These are phyloP conservation scores for Microctenopoma stevenorrisi DNA, from an alignment of 2,797 vertebrate genomes.

Conservation along the genomic window DNA sequence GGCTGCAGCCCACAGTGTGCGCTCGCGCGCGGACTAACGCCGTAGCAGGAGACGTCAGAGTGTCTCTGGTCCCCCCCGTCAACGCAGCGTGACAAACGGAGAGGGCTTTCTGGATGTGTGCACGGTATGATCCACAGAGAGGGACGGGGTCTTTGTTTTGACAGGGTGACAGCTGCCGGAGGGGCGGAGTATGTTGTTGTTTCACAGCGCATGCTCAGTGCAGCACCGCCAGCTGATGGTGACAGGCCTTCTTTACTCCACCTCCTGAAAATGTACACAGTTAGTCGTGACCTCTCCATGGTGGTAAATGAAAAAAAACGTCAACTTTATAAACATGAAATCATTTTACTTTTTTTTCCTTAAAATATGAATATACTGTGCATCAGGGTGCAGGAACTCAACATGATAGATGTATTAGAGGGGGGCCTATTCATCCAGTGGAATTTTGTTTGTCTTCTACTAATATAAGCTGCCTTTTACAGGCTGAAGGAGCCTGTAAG, in stretches of 20 bases:
- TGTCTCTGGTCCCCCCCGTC: slow-evolving; percentile 32
- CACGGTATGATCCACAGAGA: slow-evolving; percentile 56
- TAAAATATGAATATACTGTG: background rate
- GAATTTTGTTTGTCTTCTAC: background rate
- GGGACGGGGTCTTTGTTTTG: slow-evolving; percentile 90
- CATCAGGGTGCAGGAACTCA: background rate
- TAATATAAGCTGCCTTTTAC: slow-evolving; percentile 18
- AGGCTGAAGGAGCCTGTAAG: slow-evolving; percentile 98
- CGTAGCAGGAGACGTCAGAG: slow-evolving; percentile 16
- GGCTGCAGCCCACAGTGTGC: slow-evolving; percentile 12
- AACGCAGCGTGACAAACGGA: background rate
- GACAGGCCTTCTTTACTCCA: slow-evolving; percentile 43
- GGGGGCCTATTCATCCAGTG: background rate
- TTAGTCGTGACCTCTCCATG: slow-evolving; percentile 6
- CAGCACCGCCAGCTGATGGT: slow-evolving; percentile 64
- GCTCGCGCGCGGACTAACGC: slow-evolving; percentile 5
- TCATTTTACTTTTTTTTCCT: background rate
- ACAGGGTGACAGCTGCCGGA: slow-evolving; percentile 89
- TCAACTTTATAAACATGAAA: background rate
- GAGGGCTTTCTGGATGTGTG: slow-evolving; percentile 48
- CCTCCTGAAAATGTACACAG: background rate
- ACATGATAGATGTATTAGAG: background rate
- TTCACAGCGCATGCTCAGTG: slow-evolving; percentile 67
- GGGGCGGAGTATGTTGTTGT: slow-evolving; percentile 86
- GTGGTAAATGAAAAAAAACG: background rate